phyloP scores from a whole-genome alignment of 2,113 vertebrate genomes.

The Hyla sarda region DNA sequence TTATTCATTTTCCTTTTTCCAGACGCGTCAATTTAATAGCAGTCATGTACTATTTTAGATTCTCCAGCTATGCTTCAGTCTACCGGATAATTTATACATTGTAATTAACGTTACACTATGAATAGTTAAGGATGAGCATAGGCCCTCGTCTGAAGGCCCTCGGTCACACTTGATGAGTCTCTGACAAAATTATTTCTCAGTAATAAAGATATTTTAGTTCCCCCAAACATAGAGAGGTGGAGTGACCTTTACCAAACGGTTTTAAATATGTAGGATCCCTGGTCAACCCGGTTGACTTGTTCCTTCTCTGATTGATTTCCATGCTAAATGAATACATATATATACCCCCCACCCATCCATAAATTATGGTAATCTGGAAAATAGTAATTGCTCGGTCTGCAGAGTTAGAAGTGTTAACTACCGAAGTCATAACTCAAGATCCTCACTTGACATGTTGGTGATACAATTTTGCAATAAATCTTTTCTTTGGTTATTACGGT shows the following conservation, averaged over 20 bases:
- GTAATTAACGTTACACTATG: not conserved
- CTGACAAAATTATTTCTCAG: slow-evolving; percentile 26
- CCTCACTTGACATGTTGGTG: slow-evolving; percentile 15
- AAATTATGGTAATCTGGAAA: slow-evolving; percentile 26
- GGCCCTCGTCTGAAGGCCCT: not conserved
- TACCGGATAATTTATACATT: slow-evolving; percentile 5
- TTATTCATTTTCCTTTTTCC: not conserved
- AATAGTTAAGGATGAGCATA: not conserved
- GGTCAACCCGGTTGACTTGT: not conserved
- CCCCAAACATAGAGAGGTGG: not conserved
- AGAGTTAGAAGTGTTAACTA: slow-evolving; percentile 31
- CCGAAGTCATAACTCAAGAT: slow-evolving; percentile 14
- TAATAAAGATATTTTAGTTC: slow-evolving; percentile 4
- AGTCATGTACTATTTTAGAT: not conserved
- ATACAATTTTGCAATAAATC: slow-evolving; percentile 33
- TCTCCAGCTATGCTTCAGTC: not conserved
- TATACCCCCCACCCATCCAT: not conserved
- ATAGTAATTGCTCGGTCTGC: slow-evolving; percentile 5
- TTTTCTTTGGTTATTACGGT: slow-evolving; percentile 34
- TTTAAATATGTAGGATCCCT: slow-evolving; percentile 15
- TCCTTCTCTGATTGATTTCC: slow-evolving; percentile 16
- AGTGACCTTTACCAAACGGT: slow-evolving; percentile 19
- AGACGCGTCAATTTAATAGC: not conserved
- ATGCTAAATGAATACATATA: not conserved
- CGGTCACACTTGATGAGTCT: slow-evolving; percentile 23